Evolutionary conservation across 2,797 vertebrate species (phyloP), one percentile per base, ranked within the genome.

Genomic region (Xiphorhynchus erythropygius): DNA sequence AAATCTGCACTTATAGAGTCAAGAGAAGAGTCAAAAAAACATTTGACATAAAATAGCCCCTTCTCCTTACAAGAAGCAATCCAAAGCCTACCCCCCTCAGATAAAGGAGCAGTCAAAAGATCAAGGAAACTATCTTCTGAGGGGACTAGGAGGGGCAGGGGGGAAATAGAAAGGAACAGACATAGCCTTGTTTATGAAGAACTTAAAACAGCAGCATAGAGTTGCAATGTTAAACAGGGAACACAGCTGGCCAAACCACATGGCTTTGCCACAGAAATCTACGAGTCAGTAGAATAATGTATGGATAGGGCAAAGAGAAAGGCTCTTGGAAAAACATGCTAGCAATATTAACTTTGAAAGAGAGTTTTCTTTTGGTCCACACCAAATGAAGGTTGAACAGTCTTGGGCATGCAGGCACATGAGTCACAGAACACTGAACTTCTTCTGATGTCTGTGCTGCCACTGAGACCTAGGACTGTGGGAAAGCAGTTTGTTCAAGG

Each of bases 371-470:
- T 71, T 73, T 47, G 9, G 4, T 41, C 16, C 28, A 30, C 22
- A 74, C 9, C 0, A 1, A 73, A 33, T 30, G 21, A 2, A 63
- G 7, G 15, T 18, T 71, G 24, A 82, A 41, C 0, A 1, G 24
- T 44, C 47, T 35, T 30, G 17, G n/a, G 11, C 21, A 24, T 4
- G 33, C 6, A 30, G 0, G 2, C 7, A n/a, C 16, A 37, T 0
- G 0, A 9, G n/a, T 33, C 42, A 37, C 23, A 32, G 39, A 83
- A 75, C 30, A 33, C 28, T 25, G 68, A 82, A 33, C 24, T 82
- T 87, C 22, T 28, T 44, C 73, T 44, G 18, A 12, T 56, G 19
- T 32, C 63, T 3, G 0, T 65, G 25, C 35, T 80, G 52, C 19
- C 16, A 14, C 25, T 84, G 25, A 55, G n/a, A 67, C 10, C 24